Percentiles rank a stretch among this genome's conserved stretches.
Evolutionary conservation across 2,113 vertebrate species (phyloP).

Genomic region (Zootoca vivipara): DNA sequence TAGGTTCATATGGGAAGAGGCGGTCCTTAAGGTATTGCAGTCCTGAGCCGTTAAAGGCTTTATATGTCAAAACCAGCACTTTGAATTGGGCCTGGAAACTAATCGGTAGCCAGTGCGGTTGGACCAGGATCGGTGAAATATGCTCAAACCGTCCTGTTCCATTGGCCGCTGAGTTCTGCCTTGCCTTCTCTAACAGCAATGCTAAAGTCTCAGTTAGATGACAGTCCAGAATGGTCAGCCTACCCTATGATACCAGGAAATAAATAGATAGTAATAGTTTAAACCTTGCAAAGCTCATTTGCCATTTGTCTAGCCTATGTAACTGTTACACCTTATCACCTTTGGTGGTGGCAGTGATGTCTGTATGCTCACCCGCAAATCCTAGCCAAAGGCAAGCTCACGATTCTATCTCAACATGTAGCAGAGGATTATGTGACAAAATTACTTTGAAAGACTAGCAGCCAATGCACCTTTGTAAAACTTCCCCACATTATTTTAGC

Average conservation of each 20-base stretch:
- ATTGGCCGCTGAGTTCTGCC: neutral
- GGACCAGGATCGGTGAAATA: too few species aligned
- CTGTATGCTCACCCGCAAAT: neutral
- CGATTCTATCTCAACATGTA: neutral
- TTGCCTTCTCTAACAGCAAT: neutral
- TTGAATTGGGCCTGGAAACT: too few species aligned
- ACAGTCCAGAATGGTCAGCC: neutral
- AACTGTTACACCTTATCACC: neutral
- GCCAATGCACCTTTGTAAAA: neutral
- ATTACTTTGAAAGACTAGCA: neutral
- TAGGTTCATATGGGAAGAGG: too few species aligned
- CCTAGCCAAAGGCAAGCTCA: neutral
- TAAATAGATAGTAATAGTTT: neutral
- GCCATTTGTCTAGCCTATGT: neutral
- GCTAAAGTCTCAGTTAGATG: neutral
- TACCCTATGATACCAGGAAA: neutral
- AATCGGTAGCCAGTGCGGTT: too few species aligned
- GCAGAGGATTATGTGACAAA: neutral
- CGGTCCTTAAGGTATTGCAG: too few species aligned
- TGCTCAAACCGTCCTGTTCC: too few species aligned
- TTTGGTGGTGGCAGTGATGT: neutral
- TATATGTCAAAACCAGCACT: too few species aligned
- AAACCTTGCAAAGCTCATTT: neutral
- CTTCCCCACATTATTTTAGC: neutral
- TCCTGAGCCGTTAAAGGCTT: too few species aligned